Conservation (phyloP, 2,888 invertebrate genomes). For the Drosophila kanekoi region DNA sequence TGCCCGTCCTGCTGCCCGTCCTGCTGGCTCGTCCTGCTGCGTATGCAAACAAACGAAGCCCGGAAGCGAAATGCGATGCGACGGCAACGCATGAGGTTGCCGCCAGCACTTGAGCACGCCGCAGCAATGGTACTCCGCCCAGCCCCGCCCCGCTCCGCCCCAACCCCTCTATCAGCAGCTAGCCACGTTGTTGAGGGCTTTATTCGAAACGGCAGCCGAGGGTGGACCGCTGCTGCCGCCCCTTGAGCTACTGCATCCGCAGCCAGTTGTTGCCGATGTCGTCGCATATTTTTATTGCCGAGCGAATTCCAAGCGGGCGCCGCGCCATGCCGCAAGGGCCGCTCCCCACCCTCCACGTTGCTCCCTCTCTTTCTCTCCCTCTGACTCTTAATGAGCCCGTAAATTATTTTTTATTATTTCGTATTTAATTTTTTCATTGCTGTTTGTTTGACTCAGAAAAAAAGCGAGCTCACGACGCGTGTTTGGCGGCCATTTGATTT, state of each 20-base stretch:
- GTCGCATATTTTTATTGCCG: conserved; percentile 51
- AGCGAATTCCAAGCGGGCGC: conserved; percentile 54
- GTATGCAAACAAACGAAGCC: conserved; percentile 78
- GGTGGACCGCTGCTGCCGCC: conserved; percentile 38
- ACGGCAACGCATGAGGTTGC: conserved; percentile 55
- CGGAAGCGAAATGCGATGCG: conserved; percentile 75
- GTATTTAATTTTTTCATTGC: conserved; percentile 81
- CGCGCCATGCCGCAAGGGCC: conserved; percentile 9
- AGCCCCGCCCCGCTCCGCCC: background rate
- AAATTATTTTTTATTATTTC: conserved; percentile 81
- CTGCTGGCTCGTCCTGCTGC: conserved; percentile 58
- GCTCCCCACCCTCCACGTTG: conserved; percentile 15
- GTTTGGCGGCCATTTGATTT: conserved; percentile 62
- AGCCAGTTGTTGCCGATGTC: conserved; percentile 28
- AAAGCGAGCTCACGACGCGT: conserved; percentile 46
- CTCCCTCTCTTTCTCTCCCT: background rate
- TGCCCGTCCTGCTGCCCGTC: conserved; percentile 34
- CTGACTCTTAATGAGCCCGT: conserved; percentile 75
- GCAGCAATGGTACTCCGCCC: conserved; percentile 50
- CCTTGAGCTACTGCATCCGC: conserved; percentile 20
- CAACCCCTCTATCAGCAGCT: conserved; percentile 1
- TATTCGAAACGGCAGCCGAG: conserved; percentile 55
- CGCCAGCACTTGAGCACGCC: conserved; percentile 76
- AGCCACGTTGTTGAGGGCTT: conserved; percentile 50
- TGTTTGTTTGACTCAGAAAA: conserved; percentile 44